These are phyloP conservation scores for Diadumene lineata DNA, from an alignment of 92 coral and sea anemone species.

Conservation along the genomic window DNA sequence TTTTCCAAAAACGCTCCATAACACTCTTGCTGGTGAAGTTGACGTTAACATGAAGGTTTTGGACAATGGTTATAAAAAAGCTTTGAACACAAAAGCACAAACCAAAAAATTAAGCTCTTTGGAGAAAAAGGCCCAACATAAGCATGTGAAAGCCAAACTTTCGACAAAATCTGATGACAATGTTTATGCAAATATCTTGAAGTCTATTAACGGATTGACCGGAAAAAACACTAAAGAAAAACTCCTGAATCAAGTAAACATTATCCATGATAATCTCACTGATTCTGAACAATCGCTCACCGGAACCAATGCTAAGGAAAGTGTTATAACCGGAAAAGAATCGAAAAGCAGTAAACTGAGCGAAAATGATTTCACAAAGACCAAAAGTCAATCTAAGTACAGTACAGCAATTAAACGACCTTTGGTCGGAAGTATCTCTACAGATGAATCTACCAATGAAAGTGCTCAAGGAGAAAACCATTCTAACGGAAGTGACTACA, in stretches of 20 bases:
- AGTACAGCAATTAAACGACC: too few species aligned
- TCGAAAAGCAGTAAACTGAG: not conserved
- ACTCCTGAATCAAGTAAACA: not conserved
- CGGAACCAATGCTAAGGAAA: not conserved
- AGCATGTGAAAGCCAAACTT: not conserved
- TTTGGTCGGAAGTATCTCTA: not conserved
- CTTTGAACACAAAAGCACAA: not conserved
- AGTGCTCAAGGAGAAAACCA: not conserved
- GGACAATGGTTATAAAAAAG: not conserved
- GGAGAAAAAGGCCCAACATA: not conserved
- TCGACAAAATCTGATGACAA: too few species aligned
- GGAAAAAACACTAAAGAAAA: not conserved
- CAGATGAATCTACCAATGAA: not conserved
- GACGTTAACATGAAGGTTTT: constrained; percentile 24
- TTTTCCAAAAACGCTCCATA: not conserved
- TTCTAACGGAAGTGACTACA: not conserved
- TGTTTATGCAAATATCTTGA: not conserved
- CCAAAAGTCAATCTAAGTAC: too few species aligned
- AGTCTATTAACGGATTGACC: not conserved
- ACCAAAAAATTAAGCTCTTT: not conserved
- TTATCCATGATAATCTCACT: not conserved
- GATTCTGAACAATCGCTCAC: not conserved
- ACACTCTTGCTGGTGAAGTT: constrained; percentile 23
- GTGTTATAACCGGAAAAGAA: not conserved
- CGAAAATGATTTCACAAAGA: not conserved